These are phyloP conservation scores for Danionella cerebrum DNA, from an alignment of 2,113 vertebrate species.

Conservation along the genomic window DNA sequence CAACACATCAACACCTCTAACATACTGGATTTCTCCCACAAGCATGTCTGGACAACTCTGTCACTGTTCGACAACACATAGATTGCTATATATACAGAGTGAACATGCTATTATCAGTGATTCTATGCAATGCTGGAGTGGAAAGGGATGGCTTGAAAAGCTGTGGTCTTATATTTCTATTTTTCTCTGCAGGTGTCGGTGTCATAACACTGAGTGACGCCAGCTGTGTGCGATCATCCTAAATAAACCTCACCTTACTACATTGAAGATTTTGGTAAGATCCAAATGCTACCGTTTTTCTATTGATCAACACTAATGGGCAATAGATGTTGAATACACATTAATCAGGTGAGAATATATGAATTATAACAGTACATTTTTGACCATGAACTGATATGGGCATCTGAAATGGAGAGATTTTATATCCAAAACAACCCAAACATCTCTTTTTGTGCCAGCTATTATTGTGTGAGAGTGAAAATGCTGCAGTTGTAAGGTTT, in stretches of 20 bases:
- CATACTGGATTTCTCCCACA: slow-evolving; percentile 16
- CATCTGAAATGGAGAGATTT: too few relatives aligned
- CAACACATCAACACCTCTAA: too few relatives aligned
- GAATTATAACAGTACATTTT: too few relatives aligned
- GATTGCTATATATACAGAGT: slow-evolving; percentile 45
- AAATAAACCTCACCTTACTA: slow-evolving; percentile 30
- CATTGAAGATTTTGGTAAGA: slow-evolving; percentile 46
- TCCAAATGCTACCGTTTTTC: too few relatives aligned
- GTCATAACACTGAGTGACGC: slow-evolving; percentile 47
- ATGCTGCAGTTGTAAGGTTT: too few relatives aligned
- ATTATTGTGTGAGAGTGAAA: too few relatives aligned
- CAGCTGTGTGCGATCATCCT: slow-evolving; percentile 39
- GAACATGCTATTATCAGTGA: slow-evolving; percentile 44
- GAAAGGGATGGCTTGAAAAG: background rate
- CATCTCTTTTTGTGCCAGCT: too few relatives aligned
- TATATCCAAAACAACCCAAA: too few relatives aligned
- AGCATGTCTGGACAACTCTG: slow-evolving; percentile 26
- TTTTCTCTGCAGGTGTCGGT: slow-evolving; percentile 56
- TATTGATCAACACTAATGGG: too few relatives aligned
- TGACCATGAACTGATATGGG: too few relatives aligned
- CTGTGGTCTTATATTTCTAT: slow-evolving; percentile 19
- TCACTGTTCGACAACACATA: slow-evolving; percentile 36
- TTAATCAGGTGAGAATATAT: too few relatives aligned
- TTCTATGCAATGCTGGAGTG: background rate
- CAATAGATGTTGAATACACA: too few relatives aligned